Evolutionary conservation across 2,797 vertebrate species (phyloP), one percentile per base, ranked within the genome.

Genomic region (Propithecus perrieri): DNA sequence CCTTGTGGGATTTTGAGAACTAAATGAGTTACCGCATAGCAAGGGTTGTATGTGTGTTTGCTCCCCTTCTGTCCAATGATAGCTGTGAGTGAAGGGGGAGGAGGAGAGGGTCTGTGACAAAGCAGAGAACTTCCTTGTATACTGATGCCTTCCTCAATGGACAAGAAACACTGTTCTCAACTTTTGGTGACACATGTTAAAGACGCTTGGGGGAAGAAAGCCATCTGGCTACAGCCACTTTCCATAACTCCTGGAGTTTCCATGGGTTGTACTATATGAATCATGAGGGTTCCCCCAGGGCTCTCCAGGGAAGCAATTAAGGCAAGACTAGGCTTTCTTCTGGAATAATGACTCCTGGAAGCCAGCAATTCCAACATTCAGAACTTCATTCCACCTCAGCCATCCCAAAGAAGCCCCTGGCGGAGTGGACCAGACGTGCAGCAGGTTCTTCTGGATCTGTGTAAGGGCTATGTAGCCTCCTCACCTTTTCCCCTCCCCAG

Each of bases 101-200:
- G n/a, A 63, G 76, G 71, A 59, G 59, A 50, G n/a, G 28, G 79
- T 26, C 4, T 38, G 13, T 74, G 67, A 89, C n/a, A 53, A 93
- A 93, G 28, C 41, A 96, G n/a, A 15, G 87, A 91, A 85, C 86
- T 83, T 90, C 76, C 81, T 97, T 97, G 93, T 87, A 91, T 53
- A 92, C n/a, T 91, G 89, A 94, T 91, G 30, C 63, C 94, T 80
- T 71, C 38, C 17, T 61, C 92, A 96, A 26, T 83, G 97, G 97
- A 97, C 22, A 71, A 94, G 93, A 93, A 98, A 95, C 67, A 76
- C 81, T 91, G 78, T 94, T 48, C 89, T 78, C 33, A 33, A 11
- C 86, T 3, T 72, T 22, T 1, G 0, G 24, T 92, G 67, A 88
- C 5, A 80, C 1, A 28, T 7, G 84, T 81, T 86, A 80, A 97